phyloP scores from a whole-genome alignment of 2,888 invertebrate genomes.

The Nasonovia ribisnigri region DNA sequence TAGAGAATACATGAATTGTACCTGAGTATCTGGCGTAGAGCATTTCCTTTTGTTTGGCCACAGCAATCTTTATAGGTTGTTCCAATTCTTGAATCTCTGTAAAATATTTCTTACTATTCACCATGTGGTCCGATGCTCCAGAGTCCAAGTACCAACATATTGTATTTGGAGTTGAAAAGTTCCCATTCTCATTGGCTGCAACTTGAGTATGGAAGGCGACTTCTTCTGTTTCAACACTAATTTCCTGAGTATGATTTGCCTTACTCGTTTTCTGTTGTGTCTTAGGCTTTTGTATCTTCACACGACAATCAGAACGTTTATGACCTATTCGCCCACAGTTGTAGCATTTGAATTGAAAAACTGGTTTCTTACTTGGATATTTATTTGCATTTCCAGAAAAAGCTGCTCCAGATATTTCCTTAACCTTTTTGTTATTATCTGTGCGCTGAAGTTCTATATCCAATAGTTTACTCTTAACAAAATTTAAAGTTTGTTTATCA shows the following conservation, averaged over 20 bases:
- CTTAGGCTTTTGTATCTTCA: not conserved
- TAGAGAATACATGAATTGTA: no score
- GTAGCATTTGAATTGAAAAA: not conserved
- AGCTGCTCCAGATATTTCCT: not conserved
- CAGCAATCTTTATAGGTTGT: no score
- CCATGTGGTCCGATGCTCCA: no score
- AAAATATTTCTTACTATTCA: no score
- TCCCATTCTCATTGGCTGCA: not conserved
- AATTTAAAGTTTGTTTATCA: slow-evolving; percentile 13
- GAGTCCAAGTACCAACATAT: no score
- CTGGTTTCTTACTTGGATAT: not conserved
- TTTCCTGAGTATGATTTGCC: not conserved
- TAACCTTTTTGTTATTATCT: not conserved
- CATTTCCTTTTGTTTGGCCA: no score
- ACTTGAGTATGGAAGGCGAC: not conserved
- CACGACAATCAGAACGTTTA: not conserved
- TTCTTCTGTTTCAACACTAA: not conserved
- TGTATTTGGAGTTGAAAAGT: not conserved
- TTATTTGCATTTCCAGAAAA: slow-evolving; percentile 7
- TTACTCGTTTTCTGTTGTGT: not conserved
- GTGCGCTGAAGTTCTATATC: not conserved
- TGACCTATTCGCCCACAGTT: not conserved
- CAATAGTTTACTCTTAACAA: slow-evolving; percentile 32
- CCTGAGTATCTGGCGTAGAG: no score
- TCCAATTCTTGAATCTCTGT: no score